Evolutionary conservation across 1,140 invertebrate genomes (phyloP).

Genomic region (Drosophila lini): DNA sequence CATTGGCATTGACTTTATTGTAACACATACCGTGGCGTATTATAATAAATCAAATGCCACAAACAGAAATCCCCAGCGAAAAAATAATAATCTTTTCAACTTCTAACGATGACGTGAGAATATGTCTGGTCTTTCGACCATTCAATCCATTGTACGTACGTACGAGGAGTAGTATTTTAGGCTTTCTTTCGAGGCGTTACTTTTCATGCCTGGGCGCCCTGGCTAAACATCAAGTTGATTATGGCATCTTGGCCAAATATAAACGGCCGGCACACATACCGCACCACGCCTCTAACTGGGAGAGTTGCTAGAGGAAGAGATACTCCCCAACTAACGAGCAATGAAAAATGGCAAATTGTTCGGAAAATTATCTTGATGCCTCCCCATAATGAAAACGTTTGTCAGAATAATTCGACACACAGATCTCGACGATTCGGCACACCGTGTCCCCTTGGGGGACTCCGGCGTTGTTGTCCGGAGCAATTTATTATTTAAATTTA

Average conservation of each 20-base stretch:
- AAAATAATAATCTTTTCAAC: conserved; percentile 49
- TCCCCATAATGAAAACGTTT: conserved; percentile 78
- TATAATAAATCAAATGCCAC: conserved; percentile 68
- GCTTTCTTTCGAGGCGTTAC: conserved; percentile 50
- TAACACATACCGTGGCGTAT: conserved; percentile 64
- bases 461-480: neutral
- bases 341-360: conserved; percentile 78
- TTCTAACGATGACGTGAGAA: conserved; percentile 69
- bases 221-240: conserved; percentile 53
- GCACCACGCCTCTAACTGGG: conserved; percentile 11
- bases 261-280: conserved; percentile 33
- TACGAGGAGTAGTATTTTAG: conserved; percentile 2
- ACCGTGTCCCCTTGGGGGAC: conserved; percentile 36
- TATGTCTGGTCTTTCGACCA: conserved; percentile 14
- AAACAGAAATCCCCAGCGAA: conserved; percentile 24
- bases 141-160: conserved; percentile 18
- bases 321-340: conserved; percentile 55
- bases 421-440: conserved; percentile 55
- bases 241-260: conserved; percentile 75
- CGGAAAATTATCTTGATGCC: conserved; percentile 66
- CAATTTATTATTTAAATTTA: conserved; percentile 60
- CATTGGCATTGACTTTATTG: conserved; percentile 79
- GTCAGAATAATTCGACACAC: conserved; percentile 71
- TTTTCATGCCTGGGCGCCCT: conserved; percentile 60
- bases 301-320: conserved; percentile 9